Percentiles rank a stretch among this genome's conserved stretches.
Evolutionary conservation across 2,888 invertebrate species (phyloP).

Genomic region (Drosophila peninsularis): DNA sequence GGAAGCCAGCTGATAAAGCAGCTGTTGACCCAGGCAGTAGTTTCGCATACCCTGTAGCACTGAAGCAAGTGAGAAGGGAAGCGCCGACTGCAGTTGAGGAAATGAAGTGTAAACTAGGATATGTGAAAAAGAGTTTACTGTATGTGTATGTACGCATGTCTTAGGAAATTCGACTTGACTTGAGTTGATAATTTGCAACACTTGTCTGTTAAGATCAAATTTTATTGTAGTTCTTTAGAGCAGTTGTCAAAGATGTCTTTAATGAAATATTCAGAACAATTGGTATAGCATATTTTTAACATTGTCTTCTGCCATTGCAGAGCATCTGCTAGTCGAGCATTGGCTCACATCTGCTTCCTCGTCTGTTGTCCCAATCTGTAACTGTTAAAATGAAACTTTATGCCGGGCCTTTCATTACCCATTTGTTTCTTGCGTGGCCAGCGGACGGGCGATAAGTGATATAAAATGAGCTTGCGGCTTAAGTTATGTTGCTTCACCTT

Average conservation of each 20-base stretch:
- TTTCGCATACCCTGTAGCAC: slow-evolving; percentile 18
- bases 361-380: slow-evolving; percentile 33
- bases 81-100: background rate
- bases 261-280: no score
- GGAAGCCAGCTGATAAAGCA: slow-evolving; percentile 43
- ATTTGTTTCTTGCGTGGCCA: slow-evolving; percentile 57
- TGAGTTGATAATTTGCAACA: no score
- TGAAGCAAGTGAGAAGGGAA: slow-evolving; percentile 11
- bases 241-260: no score
- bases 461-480: slow-evolving; percentile 63
- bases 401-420: slow-evolving; percentile 66
- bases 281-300: no score
- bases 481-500: slow-evolving; percentile 30
- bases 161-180: no score
- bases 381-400: slow-evolving; percentile 70
- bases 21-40: slow-evolving; percentile 34
- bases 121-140: background rate
- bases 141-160: no score
- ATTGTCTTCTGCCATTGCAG: no score
- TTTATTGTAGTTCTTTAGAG: no score
- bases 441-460: slow-evolving; percentile 77
- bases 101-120: slow-evolving; percentile 2
- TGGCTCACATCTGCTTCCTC: background rate
- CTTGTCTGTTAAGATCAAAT: no score
- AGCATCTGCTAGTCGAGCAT: slow-evolving; percentile 1